These are phyloP conservation scores for Aspidiotus rigidus DNA, from an alignment of 2,888 invertebrate genomes.

Conservation along the genomic window DNA sequence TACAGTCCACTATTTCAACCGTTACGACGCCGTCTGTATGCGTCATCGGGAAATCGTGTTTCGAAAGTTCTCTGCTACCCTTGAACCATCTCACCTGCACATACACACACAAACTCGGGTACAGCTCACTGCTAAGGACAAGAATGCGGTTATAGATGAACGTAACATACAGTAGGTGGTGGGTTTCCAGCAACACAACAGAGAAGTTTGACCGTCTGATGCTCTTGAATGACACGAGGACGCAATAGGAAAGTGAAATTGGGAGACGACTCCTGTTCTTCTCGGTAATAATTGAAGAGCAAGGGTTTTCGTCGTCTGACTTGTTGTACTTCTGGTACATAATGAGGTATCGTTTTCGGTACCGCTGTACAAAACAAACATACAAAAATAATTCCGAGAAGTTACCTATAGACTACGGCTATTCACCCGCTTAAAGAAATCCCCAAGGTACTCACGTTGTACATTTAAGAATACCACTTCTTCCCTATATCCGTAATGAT, in stretches of 20 bases:
- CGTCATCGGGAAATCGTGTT: slow-evolving; percentile 82
- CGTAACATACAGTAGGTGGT: slow-evolving; percentile 64
- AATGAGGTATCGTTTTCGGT: slow-evolving; percentile 60
- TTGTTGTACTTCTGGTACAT: slow-evolving; percentile 59
- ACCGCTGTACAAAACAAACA: slow-evolving; percentile 50
- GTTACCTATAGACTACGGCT: background rate
- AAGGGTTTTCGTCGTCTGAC: slow-evolving; percentile 70
- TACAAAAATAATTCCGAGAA: slow-evolving; percentile 26
- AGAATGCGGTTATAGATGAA: no score
- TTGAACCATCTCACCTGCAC: slow-evolving; percentile 57
- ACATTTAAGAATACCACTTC: slow-evolving; percentile 95
- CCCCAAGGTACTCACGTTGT: slow-evolving; percentile 59
- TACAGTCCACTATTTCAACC: slow-evolving; percentile 90
- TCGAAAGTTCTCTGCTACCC: slow-evolving; percentile 81
- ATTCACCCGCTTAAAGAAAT: background rate
- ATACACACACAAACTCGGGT: background rate
- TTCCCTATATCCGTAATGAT: slow-evolving; percentile 90
- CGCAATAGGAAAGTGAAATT: slow-evolving; percentile 96
- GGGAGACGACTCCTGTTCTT: slow-evolving; percentile 86
- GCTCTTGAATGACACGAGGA: slow-evolving; percentile 94
- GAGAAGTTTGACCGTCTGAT: slow-evolving; percentile 93
- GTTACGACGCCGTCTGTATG: slow-evolving; percentile 92
- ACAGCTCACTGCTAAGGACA: background rate
- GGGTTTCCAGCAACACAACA: slow-evolving; percentile 95
- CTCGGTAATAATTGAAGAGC: slow-evolving; percentile 83